A percentile compares a stretch with the other conserved stretches of the same genome.
Evolutionary conservation across 1,140 invertebrate genomes (phyloP).

Genomic region (Hyles euphorbiae): DNA sequence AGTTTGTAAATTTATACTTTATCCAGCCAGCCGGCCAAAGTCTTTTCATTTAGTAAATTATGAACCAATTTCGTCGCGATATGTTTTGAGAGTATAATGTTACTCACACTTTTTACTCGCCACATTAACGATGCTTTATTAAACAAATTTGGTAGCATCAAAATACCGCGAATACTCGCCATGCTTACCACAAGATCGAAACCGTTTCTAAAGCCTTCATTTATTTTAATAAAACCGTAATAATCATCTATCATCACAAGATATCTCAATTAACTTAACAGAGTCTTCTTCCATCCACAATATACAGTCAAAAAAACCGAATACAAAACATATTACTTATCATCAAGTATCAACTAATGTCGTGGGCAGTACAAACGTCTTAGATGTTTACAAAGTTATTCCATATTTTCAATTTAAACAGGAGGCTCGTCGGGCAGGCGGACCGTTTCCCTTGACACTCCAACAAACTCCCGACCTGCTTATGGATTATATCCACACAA

Average conservation of each 20-base stretch:
- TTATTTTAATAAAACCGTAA: no score
- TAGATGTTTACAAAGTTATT: conserved; percentile 71
- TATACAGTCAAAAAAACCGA: no score
- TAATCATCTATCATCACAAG: no score
- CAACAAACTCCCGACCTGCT: conserved; percentile 11
- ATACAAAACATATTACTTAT: background rate
- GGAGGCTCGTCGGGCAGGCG: conserved; percentile 51
- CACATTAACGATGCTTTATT: background rate
- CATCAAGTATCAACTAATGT: conserved; percentile 39
- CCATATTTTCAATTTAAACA: conserved; percentile 69
- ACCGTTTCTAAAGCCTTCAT: no score
- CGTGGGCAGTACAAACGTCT: conserved; percentile 19
- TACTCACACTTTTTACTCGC: background rate
- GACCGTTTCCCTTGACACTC: conserved; percentile 26
- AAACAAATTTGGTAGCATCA: no score
- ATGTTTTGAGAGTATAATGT: background rate
- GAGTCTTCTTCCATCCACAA: no score
- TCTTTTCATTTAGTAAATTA: no score
- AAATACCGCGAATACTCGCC: no score
- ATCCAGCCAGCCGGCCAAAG: no score
- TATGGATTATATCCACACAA: conserved; percentile 2
- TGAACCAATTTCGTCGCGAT: background rate
- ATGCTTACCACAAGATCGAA: no score
- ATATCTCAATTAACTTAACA: no score
- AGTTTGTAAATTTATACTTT: no score